Evolutionary conservation across 2,888 invertebrate species (phyloP).

Genomic region (Agonopterix subpropinquella): DNA sequence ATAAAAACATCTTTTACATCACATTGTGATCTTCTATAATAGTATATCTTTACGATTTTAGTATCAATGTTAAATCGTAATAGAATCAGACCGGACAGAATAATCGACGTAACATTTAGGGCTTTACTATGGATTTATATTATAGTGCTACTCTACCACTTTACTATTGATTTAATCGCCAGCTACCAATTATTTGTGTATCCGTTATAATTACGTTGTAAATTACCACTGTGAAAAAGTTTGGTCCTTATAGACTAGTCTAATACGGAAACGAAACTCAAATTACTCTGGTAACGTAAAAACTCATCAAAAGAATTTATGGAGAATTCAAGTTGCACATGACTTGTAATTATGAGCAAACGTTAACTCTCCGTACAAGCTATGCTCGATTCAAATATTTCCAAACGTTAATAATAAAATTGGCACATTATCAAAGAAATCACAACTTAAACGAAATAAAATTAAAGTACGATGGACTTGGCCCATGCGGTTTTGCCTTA

Average conservation of each 20-base stretch:
- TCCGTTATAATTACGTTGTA: constrained; percentile 9
- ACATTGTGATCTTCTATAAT: constrained; percentile 62
- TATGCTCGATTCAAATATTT: constrained; percentile 63
- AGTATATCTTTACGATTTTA: constrained; percentile 44
- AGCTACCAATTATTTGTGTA: background rate
- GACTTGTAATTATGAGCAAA: constrained; percentile 25
- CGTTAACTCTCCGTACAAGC: constrained; percentile 53
- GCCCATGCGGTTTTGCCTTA: constrained; percentile 42
- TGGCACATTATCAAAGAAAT: constrained; percentile 73
- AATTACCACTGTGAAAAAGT: constrained; percentile 47
- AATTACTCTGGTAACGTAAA: constrained; percentile 63
- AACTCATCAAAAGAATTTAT: constrained; percentile 42
- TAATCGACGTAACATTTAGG: constrained; percentile 30
- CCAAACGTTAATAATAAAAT: constrained; percentile 66
- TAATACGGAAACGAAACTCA: constrained; percentile 55
- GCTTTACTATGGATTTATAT: constrained; percentile 11
- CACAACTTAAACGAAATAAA: constrained; percentile 65
- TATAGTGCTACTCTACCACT: background rate
- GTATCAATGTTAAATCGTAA: constrained; percentile 16
- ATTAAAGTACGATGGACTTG: constrained; percentile 56
- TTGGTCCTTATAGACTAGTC: constrained; percentile 70
- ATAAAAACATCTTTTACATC: constrained; percentile 70
- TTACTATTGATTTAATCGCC: constrained; percentile 24
- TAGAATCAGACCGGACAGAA: constrained; percentile 28
- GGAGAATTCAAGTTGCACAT: constrained; percentile 36